A percentile compares a stretch with the other conserved stretches of the same genome.
phyloP scores from a whole-genome alignment of 2,113 vertebrate genomes.

The Paratilapia polleni region DNA sequence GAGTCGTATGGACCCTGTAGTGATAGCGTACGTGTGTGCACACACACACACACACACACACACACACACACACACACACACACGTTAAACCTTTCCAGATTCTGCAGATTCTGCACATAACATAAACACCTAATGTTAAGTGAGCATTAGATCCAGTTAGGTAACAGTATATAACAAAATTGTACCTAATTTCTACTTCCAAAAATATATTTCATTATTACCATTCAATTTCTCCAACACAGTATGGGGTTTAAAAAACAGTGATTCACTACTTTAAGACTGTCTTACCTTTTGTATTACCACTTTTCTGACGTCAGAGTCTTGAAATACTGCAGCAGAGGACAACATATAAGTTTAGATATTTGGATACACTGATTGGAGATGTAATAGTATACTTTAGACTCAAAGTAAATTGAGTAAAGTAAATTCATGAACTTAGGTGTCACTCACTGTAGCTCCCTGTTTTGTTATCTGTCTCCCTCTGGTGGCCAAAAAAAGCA shows the following conservation, averaged over 20 bases:
- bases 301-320: slow-evolving; percentile 53
- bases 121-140: neutral
- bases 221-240: neutral
- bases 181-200: neutral
- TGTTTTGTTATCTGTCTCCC: slow-evolving; percentile 61
- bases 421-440: neutral
- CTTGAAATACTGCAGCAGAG: slow-evolving; percentile 40
- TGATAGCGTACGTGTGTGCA: neutral
- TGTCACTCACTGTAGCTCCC: slow-evolving; percentile 37
- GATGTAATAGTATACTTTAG: neutral
- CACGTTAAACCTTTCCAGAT: neutral
- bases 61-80: neutral
- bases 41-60: neutral
- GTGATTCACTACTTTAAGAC: neutral
- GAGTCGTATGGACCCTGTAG: slow-evolving; percentile 86
- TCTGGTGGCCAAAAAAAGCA: slow-evolving; percentile 58
- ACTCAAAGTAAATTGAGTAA: neutral
- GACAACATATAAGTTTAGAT: neutral
- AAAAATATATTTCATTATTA: neutral
- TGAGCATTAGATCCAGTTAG: neutral
- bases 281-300: slow-evolving; percentile 63
- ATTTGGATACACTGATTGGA: too few relatives aligned
- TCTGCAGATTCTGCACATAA: neutral
- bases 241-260: neutral
- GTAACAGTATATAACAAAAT: neutral